phyloP scores from a whole-genome alignment of 2,888 invertebrate species.

The Oscheius sp. region DNA sequence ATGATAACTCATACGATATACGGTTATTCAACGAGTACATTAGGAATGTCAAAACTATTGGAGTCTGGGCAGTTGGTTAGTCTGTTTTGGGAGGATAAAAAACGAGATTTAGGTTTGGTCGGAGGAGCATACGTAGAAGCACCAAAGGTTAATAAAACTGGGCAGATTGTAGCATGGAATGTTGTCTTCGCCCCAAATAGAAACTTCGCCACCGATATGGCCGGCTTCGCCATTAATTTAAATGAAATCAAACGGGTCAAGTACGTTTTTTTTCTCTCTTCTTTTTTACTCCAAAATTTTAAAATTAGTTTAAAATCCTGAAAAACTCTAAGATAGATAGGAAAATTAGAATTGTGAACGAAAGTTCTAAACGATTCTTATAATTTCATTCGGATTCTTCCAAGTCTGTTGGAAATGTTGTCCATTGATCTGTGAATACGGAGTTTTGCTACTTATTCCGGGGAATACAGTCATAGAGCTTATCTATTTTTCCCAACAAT shows the following conservation, averaged over 20 bases:
- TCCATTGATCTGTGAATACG: no score
- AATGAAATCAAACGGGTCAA: conserved; percentile 25
- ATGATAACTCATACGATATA: conserved; percentile 79
- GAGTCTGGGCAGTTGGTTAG: conserved; percentile 79
- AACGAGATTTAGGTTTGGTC: conserved; percentile 14
- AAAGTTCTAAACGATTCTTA: no score
- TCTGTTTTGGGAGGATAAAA: not conserved
- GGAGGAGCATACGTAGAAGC: conserved; percentile 31
- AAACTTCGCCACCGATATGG: conserved; percentile 95
- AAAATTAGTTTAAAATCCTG: not conserved
- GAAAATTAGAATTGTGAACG: no score
- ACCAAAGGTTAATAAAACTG: conserved; percentile 20
- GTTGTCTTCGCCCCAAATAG: conserved; percentile 74
- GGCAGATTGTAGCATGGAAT: conserved; percentile 30
- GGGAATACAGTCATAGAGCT: no score
- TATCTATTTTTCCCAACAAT: no score
- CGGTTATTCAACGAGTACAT: conserved; percentile 79
- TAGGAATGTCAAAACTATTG: conserved; percentile 77
- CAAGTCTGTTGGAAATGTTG: no score
- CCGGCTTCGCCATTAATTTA: conserved; percentile 87
- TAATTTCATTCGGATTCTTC: no score
- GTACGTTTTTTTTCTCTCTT: not conserved
- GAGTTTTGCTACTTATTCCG: no score
- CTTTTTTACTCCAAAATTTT: no score
- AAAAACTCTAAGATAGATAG: no score